Evolutionary conservation across 2,113 vertebrate species (phyloP).

Genomic region (Speoplatyrhinus poulsoni): DNA sequence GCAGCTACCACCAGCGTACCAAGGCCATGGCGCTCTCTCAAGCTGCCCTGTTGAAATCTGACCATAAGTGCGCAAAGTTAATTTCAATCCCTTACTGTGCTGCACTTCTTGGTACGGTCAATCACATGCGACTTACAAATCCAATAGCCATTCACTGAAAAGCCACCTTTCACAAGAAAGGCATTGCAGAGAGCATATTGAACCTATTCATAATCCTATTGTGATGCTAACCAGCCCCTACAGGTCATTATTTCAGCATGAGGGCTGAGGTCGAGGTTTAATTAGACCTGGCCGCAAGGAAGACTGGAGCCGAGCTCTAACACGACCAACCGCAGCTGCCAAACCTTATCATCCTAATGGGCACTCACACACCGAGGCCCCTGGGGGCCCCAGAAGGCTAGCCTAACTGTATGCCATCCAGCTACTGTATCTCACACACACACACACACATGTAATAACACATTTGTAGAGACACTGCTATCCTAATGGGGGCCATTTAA

Average conservation of each 20-base stretch:
- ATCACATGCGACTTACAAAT: too few species aligned
- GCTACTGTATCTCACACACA: conserved; percentile 12
- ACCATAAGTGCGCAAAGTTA: too few species aligned
- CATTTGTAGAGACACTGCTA: background rate
- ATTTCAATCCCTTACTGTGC: too few species aligned
- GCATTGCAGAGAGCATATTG: too few species aligned
- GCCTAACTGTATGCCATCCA: conserved; percentile 43
- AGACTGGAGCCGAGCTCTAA: conserved; percentile 64
- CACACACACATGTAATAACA: background rate
- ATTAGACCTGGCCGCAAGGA: conserved; percentile 71
- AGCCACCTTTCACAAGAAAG: background rate
- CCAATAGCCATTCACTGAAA: conserved; percentile 1
- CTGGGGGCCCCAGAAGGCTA: conserved; percentile 60
- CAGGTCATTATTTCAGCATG: conserved; percentile 74
- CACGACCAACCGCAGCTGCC: conserved; percentile 72
- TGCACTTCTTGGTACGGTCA: too few species aligned
- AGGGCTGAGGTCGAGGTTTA: conserved; percentile 72
- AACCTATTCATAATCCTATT: conserved; percentile 13
- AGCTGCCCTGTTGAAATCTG: too few species aligned
- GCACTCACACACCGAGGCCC: conserved; percentile 67
- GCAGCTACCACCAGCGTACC: too few species aligned
- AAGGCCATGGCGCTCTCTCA: too few species aligned
- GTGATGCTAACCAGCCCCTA: conserved; percentile 50
- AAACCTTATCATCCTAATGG: conserved; percentile 79
- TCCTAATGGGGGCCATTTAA: conserved; percentile 16